Percentiles rank a stretch among this genome's conserved stretches.
Conservation (phyloP, 2,113 vertebrate genomes). For the Polyodon spathula region DNA sequence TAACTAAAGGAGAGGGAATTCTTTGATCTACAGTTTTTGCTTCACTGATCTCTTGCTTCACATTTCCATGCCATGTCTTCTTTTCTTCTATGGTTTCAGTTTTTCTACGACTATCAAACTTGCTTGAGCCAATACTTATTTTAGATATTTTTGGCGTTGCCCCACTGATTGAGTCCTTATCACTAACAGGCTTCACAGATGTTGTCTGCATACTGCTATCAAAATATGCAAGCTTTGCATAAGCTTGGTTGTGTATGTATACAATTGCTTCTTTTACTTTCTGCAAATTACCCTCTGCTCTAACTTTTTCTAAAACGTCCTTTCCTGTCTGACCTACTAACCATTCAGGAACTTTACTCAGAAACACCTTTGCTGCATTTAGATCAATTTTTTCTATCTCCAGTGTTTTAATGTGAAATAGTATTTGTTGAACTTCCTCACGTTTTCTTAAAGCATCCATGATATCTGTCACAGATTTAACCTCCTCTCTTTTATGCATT, state of each 20-base stretch:
- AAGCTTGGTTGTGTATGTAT: slow-evolving; percentile 44
- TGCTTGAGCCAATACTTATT: slow-evolving; percentile 47
- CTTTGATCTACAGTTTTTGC: slow-evolving; percentile 40
- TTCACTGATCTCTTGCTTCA: slow-evolving; percentile 36
- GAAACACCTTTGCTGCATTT: slow-evolving; percentile 51
- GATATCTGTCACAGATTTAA: slow-evolving; percentile 40
- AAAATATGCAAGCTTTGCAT: slow-evolving; percentile 44
- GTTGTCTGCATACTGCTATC: slow-evolving; percentile 48
- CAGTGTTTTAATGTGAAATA: slow-evolving; percentile 56
- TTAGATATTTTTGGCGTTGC: slow-evolving; percentile 45
- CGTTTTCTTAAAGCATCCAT: slow-evolving; percentile 51
- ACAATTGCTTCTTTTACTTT: slow-evolving; percentile 53
- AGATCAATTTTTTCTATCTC: slow-evolving; percentile 49
- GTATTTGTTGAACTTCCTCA: slow-evolving; percentile 55
- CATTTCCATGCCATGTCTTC: slow-evolving; percentile 37
- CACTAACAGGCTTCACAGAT: slow-evolving; percentile 47
- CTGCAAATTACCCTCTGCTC: slow-evolving; percentile 40
- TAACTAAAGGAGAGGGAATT: slow-evolving; percentile 51
- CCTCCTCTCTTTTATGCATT: slow-evolving; percentile 32
- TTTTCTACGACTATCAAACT: slow-evolving; percentile 43
- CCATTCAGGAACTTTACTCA: slow-evolving; percentile 55
- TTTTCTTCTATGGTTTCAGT: slow-evolving; percentile 35
- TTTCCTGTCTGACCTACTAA: slow-evolving; percentile 52
- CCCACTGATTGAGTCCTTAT: slow-evolving; percentile 32
- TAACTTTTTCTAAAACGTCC: slow-evolving; percentile 38